Percentiles rank a stretch among this genome's conserved stretches.
These are phyloP conservation scores for Arctocebus calabarensis DNA, from an alignment of 2,797 vertebrate genomes.

Conservation along the genomic window DNA sequence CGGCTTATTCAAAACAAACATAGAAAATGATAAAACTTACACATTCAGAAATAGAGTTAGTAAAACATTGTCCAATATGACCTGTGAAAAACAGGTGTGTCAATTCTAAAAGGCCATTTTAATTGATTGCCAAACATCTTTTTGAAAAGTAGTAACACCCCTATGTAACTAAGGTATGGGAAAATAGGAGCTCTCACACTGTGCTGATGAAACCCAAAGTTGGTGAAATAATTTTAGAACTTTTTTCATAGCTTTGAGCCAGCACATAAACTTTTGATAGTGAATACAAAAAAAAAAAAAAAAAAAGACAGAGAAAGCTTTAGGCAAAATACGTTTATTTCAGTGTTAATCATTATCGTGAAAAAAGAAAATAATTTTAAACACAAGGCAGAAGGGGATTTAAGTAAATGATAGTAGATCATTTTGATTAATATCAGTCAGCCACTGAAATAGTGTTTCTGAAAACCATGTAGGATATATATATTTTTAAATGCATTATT, in stretches of 20 bases:
- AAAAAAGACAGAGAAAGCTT: background rate
- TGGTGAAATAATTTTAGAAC: background rate
- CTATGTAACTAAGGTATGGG: background rate
- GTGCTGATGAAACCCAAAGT: background rate
- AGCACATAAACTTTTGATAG: background rate
- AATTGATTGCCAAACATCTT: background rate
- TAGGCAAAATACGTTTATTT: background rate
- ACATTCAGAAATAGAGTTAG: constrained; percentile 3
- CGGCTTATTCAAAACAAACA: constrained; percentile 24
- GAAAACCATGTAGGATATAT: background rate
- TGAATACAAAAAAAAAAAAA: background rate
- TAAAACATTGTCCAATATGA: background rate
- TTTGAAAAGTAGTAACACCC: background rate
- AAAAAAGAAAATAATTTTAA: background rate
- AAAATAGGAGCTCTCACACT: background rate
- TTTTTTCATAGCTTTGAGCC: background rate
- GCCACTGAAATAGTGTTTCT: background rate
- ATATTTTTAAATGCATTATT: background rate
- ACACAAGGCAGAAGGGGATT: background rate
- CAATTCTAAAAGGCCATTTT: constrained; percentile 24
- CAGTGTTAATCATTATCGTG: background rate
- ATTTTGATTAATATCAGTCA: background rate
- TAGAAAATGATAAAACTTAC: constrained; percentile 1
- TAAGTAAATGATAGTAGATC: background rate
- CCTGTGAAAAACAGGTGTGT: constrained; percentile 7